Evolutionary conservation across 2,888 invertebrate species (phyloP), one percentile per base, ranked within the genome.

Genomic region (Tupiocoris notatus): DNA sequence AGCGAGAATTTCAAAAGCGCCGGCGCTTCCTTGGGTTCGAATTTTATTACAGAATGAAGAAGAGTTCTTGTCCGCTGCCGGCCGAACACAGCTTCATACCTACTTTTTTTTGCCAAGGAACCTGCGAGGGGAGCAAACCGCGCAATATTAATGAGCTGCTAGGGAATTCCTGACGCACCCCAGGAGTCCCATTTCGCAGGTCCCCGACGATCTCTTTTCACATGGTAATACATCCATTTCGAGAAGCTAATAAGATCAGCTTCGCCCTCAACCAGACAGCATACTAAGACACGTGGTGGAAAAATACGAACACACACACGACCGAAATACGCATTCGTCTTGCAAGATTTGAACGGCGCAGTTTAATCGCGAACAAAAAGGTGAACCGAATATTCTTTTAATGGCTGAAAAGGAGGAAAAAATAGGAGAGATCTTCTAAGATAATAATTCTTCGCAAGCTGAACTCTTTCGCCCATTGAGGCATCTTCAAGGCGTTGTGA

Each of bases 131-230:
- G 39, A 39, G 39, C n/a, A 39, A 39, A 39, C 39, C 39, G 39
- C 61, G 61, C 61, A 18, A 61, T 61, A 61, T 61, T 61, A 61
- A 61, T 61, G 61, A 61, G 61, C 61, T 61, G 21, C 18, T 61
- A 18, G 61, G 39, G 61, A 9, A 61, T 61, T 61, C 61, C 61
- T 61, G 61, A 61, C 61, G 61, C 61, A 16, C 21, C 39, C 39
- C 61, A 20, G 18, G 61, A 61, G 21, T 18, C 20, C 17, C 18
- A 20, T 61, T 61, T 61, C 61, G 39, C 39, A 61, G 61, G 61
- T 21, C 59, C 2, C 39, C 12, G 39, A 39, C 39, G 61, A 20
- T 61, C 61, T 18, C 61, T 61, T 21, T 61, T 61, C 61, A 61
- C 61, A 61, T 61, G 61, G 61, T 61, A 61, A 61, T 61, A 61